Conservation (phyloP, 2,888 invertebrate genomes). For the Aleiodes testaceus region DNA sequence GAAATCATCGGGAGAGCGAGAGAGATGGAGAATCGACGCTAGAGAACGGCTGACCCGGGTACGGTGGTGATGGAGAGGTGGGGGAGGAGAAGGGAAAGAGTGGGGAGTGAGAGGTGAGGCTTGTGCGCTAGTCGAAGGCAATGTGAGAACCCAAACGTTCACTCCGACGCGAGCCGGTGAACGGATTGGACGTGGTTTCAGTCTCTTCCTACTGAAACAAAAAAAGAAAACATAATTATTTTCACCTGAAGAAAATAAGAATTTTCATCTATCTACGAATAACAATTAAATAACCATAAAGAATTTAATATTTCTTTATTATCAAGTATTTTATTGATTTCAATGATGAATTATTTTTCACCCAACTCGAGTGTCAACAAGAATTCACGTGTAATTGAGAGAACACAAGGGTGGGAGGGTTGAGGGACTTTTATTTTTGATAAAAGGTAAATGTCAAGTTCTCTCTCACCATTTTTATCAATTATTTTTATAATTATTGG, state of each 20-base stretch:
- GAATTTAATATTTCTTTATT: too few relatives aligned
- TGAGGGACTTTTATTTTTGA: conserved; percentile 9
- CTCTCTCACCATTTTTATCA: conserved; percentile 5
- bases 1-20: conserved; percentile 38
- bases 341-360: conserved; percentile 11
- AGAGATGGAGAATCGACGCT: conserved; percentile 41
- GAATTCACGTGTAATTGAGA: neutral
- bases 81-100: neutral
- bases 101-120: conserved; percentile 24
- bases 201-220: conserved; percentile 22
- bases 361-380: conserved; percentile 5
- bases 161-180: conserved; percentile 69
- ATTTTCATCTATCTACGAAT: neutral
- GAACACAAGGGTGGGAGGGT: conserved; percentile 19
- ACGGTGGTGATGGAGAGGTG: conserved; percentile 18
- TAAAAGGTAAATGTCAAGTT: conserved; percentile 25
- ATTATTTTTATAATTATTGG: neutral
- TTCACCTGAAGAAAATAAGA: neutral
- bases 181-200: conserved; percentile 59
- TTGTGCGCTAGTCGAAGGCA: conserved; percentile 37
- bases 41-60: conserved; percentile 37
- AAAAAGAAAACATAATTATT: conserved; percentile 9
- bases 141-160: conserved; percentile 52
- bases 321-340: neutral
- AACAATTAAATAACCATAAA: too few relatives aligned